Base-by-base conservation (phyloP, 2,797 vertebrate species). In the Hyperoplus lanceolatus region DNA sequence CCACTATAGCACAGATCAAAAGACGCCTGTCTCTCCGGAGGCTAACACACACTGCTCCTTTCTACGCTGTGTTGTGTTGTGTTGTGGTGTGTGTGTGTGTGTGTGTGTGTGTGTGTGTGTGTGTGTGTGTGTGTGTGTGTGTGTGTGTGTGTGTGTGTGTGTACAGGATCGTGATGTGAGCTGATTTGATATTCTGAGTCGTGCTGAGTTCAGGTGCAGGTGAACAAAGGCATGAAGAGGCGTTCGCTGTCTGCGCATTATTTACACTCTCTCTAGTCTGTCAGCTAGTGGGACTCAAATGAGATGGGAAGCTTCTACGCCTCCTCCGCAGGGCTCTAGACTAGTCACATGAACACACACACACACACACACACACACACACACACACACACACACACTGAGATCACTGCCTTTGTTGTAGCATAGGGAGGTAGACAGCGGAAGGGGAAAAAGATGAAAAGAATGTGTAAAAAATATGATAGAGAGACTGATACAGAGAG, bases 181-280 rank as follows among this genome's bases (percentile, higher is more conserved):
- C 67, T 75, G 77, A 18, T 85, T 61, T 77, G 75, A 70, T 79
- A 70, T 51, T 72, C 46, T 8, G 76, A 72, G 69, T 60, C 66
- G 42, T n/a, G 46, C 46, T 0, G 80, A 78, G 88, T 92, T 93
- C 86, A 91, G 77, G 73, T 58, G 63, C 63, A 85, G 88, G 89
- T 87, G 80, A 91, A 86, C 80, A 84, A 79, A 87, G 84, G 78
- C 18, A 61, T 5, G 74, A 85, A 38, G 49, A 79, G 62, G 61
- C 72, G 77, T 73, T 67, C 64, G 73, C 77, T 39, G 67, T 61
- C 73, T 75, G 75, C 56, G 38, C 16, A 49, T 38, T 11, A 70
- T 79, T 82, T 65, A 55, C 77, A 67, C 5, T 2, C 82, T 64
- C 60, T 18, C 13, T 50, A 29, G 29, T 79, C 87, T 87, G 84